Base-by-base conservation (phyloP, 2,888 invertebrate species). In the Theodoxus fluviatilis region DNA sequence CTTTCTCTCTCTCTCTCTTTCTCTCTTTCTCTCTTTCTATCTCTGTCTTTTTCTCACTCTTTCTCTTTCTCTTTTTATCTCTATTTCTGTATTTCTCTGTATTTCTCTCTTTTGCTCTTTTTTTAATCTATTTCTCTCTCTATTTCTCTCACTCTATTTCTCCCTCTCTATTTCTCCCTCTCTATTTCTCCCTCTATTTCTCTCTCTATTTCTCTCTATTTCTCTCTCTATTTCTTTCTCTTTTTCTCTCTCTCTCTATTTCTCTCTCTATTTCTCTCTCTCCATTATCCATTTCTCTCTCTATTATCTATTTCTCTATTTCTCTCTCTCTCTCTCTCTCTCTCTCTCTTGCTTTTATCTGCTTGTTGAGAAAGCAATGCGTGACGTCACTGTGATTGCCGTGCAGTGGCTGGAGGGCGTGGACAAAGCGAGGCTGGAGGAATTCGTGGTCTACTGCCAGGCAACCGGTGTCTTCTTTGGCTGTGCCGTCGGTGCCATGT, bases 401-500 rank as follows among this genome's bases (percentile, higher is more conserved):
- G n/a, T 69, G 9, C 75, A 79, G 79, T 75, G 77, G 72, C 67
- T 78, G 47, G 65, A 71, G 1, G 63, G 37, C 9, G 28, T 69
- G n/a, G 69, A 71, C 18, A 63, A 70, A 7, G 33, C 43, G 7
- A 64, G 57, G 3, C 64, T 73, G 22, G 69, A 67, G 18, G 70
- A 72, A 72, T 67, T 71, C 35, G 70, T 74, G 2, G 68, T 70
- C 47, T 76, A 75, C 59, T 52, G 71, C 22, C 79, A 79, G 66
- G 71, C 73, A 1, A 57, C 70, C 15, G 78, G 76, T 0, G 66
- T 77, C 25, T 71, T 76, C 7, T 55, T 77, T 7, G 80, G 80
- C 3, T 74, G 78, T 2, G 66, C 74, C 1, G 37, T 76, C 7
- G 79, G 80, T 31, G 78, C 76, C 18, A 75, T 79, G 68, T 52